Evolutionary conservation across 2,888 invertebrate species (phyloP).

Genomic region (Tachina lurida): DNA sequence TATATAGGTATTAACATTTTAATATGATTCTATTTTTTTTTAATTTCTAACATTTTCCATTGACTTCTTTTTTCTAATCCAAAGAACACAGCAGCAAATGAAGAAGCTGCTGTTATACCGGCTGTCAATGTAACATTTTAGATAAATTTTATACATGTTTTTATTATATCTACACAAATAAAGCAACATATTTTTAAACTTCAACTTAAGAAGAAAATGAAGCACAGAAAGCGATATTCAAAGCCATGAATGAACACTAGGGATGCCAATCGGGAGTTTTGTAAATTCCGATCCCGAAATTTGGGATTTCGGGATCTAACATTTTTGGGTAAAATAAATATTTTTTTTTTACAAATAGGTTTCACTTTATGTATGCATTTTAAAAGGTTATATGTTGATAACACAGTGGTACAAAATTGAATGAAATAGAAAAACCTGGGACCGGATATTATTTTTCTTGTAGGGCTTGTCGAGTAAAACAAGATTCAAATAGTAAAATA

Average conservation of each 20-base stretch:
- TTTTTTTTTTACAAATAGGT: no score
- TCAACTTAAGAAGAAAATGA: neutral
- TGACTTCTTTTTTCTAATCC: neutral
- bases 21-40: neutral
- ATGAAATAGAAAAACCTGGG: no score
- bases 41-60: constrained; percentile 9
- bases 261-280: no score
- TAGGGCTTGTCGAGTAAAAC: no score
- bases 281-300: no score
- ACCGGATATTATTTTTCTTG: no score
- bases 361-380: no score
- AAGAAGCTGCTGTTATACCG: constrained; percentile 10
- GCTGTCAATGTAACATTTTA: constrained; percentile 5
- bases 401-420: no score
- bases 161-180: neutral
- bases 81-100: constrained; percentile 1
- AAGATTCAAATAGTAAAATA: no score
- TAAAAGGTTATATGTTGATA: no score
- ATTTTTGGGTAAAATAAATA: no score
- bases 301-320: no score
- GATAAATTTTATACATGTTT: neutral
- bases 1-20: neutral
- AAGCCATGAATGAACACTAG: neutral
- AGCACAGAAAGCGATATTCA: neutral
- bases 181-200: constrained; percentile 9